Percentiles rank a stretch among this genome's conserved stretches.
These are phyloP conservation scores for Pantherophis alleghaniensis DNA, from an alignment of 2,797 vertebrate species.

Conservation along the genomic window DNA sequence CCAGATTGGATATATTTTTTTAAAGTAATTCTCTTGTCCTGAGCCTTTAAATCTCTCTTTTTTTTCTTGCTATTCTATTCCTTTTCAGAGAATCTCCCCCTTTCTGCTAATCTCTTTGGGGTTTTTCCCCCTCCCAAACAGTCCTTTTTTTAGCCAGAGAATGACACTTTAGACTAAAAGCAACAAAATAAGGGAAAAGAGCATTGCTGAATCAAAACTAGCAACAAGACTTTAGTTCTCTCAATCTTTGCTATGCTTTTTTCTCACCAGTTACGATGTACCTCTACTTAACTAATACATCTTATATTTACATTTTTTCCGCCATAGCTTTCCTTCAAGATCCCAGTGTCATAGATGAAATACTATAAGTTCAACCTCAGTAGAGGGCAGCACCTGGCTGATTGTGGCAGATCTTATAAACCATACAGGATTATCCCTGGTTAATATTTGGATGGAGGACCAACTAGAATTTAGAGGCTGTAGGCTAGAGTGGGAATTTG, in stretches of 20 bases:
- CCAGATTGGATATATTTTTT: neutral
- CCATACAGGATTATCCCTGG: neutral
- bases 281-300: neutral
- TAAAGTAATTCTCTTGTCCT: neutral
- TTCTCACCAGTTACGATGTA: neutral
- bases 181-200: neutral
- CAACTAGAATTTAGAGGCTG: neutral
- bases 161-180: slow-evolving; percentile 49
- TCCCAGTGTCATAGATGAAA: neutral
- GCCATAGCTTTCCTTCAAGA: neutral
- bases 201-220: neutral
- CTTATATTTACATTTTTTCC: neutral
- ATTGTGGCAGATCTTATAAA: neutral
- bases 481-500: neutral
- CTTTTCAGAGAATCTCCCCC: neutral
- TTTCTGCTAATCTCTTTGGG: neutral
- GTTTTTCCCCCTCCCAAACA: neutral
- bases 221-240: neutral
- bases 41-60: neutral
- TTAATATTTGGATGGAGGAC: neutral
- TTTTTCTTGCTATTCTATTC: neutral
- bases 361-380: neutral
- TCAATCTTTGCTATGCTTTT: neutral
- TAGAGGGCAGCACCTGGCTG: neutral
- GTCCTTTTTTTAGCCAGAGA: slow-evolving; percentile 35